Conservation (phyloP, 2,888 invertebrate genomes). For the Troides oblongomaculatus region DNA sequence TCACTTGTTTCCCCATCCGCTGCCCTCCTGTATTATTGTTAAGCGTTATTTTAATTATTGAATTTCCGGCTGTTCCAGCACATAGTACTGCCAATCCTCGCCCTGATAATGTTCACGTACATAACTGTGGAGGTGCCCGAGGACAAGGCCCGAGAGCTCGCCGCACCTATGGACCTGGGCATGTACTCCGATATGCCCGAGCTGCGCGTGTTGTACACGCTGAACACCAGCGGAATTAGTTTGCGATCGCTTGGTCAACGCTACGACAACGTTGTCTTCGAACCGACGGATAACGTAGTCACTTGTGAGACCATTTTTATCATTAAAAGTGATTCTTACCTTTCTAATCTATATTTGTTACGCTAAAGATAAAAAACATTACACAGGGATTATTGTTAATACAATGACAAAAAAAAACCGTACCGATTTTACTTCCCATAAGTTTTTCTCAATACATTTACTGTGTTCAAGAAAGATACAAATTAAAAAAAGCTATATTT, state of each 20-base stretch:
- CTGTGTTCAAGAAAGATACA: too few species aligned
- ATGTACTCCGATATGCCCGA: conserved; percentile 42
- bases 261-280: conserved; percentile 40
- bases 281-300: conserved; percentile 35
- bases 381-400: background rate
- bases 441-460: too few species aligned
- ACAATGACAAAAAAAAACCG: too few species aligned
- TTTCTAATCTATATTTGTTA: too few species aligned
- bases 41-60: too few species aligned
- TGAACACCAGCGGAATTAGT: conserved; percentile 19
- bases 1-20: too few species aligned
- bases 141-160: background rate
- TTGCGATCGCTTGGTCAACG: conserved; percentile 30
- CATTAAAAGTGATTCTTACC: too few species aligned
- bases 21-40: too few species aligned
- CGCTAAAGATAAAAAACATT: background rate
- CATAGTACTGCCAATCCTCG: conserved; percentile 48
- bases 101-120: conserved; percentile 40
- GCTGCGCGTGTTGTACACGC: conserved; percentile 40
- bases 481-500: too few species aligned
- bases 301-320: conserved; percentile 37
- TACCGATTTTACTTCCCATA: too few species aligned
- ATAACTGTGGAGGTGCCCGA: background rate
- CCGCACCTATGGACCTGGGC: conserved; percentile 40
- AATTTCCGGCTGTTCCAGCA: conserved; percentile 43